phyloP scores from a whole-genome alignment of 1,140 invertebrate species.

The Drosophila willistoni region DNA sequence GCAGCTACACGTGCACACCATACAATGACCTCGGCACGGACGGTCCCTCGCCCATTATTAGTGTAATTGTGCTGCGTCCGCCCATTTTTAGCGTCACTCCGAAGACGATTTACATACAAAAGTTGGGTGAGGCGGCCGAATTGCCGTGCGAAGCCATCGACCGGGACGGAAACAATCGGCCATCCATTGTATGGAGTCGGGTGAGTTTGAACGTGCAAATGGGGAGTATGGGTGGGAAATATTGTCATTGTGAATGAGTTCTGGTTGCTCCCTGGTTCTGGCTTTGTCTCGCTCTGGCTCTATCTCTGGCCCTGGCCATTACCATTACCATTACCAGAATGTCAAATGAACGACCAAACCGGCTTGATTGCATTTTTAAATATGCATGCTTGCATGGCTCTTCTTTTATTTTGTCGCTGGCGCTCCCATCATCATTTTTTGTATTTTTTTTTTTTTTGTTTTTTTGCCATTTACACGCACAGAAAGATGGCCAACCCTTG shows the following conservation, averaged over 20 bases:
- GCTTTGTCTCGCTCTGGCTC: neutral
- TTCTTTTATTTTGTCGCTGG: slow-evolving; percentile 8
- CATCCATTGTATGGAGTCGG: slow-evolving; percentile 93
- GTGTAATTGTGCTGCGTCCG: slow-evolving; percentile 94
- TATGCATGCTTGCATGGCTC: slow-evolving; percentile 46
- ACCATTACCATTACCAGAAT: slow-evolving; percentile 14
- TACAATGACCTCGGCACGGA: slow-evolving; percentile 94
- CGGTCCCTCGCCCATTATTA: slow-evolving; percentile 92
- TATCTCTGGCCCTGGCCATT: slow-evolving; percentile 12
- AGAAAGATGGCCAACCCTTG: slow-evolving; percentile 91
- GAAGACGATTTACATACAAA: slow-evolving; percentile 91
- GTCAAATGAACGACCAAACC: slow-evolving; percentile 35
- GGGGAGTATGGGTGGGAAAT: slow-evolving; percentile 2
- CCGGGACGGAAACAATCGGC: slow-evolving; percentile 88
- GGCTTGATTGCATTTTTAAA: slow-evolving; percentile 75
- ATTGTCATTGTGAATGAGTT: slow-evolving; percentile 15
- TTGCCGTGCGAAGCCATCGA: slow-evolving; percentile 93
- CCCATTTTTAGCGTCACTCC: slow-evolving; percentile 91
- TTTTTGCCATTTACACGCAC: slow-evolving; percentile 38
- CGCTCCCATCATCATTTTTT: neutral
- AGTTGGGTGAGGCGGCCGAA: slow-evolving; percentile 91
- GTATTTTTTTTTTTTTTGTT: slow-evolving; percentile 7
- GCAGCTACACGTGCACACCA: slow-evolving; percentile 95
- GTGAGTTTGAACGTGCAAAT: slow-evolving; percentile 84
- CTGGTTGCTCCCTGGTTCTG: neutral